A percentile compares a stretch with the other conserved stretches of the same genome.
These are phyloP conservation scores for Australoheros facetus DNA, from an alignment of 2,797 vertebrate species.

Conservation along the genomic window DNA sequence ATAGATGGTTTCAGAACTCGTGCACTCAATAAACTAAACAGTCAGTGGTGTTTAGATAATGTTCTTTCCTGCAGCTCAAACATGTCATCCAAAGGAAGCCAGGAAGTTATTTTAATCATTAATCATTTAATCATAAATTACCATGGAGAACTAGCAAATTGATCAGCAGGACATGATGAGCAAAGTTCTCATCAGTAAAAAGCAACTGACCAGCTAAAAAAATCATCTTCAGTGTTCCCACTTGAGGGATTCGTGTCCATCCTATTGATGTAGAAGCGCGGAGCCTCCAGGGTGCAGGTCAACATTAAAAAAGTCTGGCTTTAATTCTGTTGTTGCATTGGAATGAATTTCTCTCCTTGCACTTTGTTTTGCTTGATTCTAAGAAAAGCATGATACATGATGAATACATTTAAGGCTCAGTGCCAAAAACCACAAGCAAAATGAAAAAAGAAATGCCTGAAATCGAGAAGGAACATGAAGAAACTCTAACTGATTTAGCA, in stretches of 20 bases:
- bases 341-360: slow-evolving; percentile 71
- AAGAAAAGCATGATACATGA: not conserved
- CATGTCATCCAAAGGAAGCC: too few relatives aligned
- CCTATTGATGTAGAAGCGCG: slow-evolving; percentile 53
- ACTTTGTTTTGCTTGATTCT: not conserved
- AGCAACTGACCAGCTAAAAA: not conserved
- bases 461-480: not conserved
- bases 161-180: too few relatives aligned
- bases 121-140: not conserved
- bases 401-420: not conserved
- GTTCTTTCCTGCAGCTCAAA: too few relatives aligned
- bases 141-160: too few relatives aligned
- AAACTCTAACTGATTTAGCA: slow-evolving; percentile 60
- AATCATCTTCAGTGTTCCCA: not conserved
- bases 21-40: not conserved
- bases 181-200: not conserved
- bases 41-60: not conserved
- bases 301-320: slow-evolving; percentile 79
- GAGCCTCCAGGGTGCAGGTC: slow-evolving; percentile 64
- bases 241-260: slow-evolving; percentile 47
- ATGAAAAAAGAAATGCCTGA: not conserved
- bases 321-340: slow-evolving; percentile 87
- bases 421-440: not conserved
- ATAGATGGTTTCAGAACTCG: not conserved
- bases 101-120: not conserved